Conservation (phyloP, 1,140 invertebrate genomes). For the Magallana gigas region DNA sequence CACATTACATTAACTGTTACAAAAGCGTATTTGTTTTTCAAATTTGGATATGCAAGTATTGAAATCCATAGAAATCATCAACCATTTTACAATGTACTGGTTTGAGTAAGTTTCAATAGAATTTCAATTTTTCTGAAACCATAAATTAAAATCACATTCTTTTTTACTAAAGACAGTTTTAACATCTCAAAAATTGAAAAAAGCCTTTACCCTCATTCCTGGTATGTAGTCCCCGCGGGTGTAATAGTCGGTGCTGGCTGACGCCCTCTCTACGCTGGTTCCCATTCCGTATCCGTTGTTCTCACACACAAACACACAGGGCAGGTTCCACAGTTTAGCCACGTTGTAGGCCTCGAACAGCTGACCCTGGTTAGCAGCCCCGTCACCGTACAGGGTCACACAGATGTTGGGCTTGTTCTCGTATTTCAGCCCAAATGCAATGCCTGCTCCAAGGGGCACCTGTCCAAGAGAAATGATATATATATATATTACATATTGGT, state of each 20-base stretch:
- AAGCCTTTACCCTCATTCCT: constrained; percentile 86
- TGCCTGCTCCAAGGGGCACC: constrained; percentile 95
- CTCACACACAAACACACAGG: constrained; percentile 96
- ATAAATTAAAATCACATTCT: too few relatives aligned
- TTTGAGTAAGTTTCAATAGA: too few relatives aligned
- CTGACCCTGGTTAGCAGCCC: constrained; percentile 96
- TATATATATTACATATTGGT: too few relatives aligned
- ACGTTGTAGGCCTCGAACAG: constrained; percentile 87
- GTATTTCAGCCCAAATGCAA: constrained; percentile 96
- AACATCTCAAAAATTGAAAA: too few relatives aligned
- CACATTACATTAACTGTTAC: too few relatives aligned
- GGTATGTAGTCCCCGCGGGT: constrained; percentile 96
- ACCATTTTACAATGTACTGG: too few relatives aligned
- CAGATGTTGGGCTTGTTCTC: constrained; percentile 88
- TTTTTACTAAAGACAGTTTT: too few relatives aligned
- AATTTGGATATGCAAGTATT: too few relatives aligned
- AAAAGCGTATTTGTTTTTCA: too few relatives aligned
- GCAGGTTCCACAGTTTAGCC: constrained; percentile 93
- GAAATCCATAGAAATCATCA: too few relatives aligned
- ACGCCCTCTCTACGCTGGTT: constrained; percentile 91
- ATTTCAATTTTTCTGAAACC: too few relatives aligned
- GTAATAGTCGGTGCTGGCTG: constrained; percentile 94
- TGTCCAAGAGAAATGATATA: constrained; percentile 72
- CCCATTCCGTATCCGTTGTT: constrained; percentile 99
- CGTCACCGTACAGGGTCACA: constrained; percentile 96